phyloP scores from a whole-genome alignment of 2,113 vertebrate genomes.

The Grallaria varia region DNA sequence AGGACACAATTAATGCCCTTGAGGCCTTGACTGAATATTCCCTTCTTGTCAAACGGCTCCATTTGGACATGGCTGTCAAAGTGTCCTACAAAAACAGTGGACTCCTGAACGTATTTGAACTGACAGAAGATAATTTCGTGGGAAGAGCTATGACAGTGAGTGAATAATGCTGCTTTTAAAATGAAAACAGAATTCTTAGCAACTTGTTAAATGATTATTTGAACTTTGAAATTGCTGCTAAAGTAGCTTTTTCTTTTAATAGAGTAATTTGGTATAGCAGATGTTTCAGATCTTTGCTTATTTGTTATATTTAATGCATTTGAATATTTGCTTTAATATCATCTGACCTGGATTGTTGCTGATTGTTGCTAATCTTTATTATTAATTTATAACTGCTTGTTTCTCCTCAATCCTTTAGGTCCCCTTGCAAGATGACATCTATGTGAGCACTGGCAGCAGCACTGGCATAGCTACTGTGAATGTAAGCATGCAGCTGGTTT shows the following conservation, averaged over 20 bases:
- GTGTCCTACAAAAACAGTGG: slow-evolving; percentile 75
- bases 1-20: slow-evolving; percentile 88
- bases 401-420: slow-evolving; percentile 42
- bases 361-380: neutral
- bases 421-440: slow-evolving; percentile 74
- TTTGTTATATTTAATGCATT: neutral
- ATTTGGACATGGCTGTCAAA: slow-evolving; percentile 79
- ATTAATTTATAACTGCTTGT: no score
- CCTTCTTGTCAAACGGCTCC: slow-evolving; percentile 56
- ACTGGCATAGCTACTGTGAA: slow-evolving; percentile 84
- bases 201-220: neutral
- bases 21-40: slow-evolving; percentile 85
- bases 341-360: neutral
- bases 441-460: slow-evolving; percentile 77
- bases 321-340: neutral
- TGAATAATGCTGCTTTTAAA: neutral
- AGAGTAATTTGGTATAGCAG: neutral
- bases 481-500: slow-evolving; percentile 68
- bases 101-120: slow-evolving; percentile 48
- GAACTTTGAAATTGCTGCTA: neutral
- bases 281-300: neutral
- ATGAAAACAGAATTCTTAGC: neutral
- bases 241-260: neutral
- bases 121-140: slow-evolving; percentile 77
- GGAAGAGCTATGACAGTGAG: slow-evolving; percentile 76